These are phyloP conservation scores for Vimba vimba DNA, from an alignment of 2,113 vertebrate species.

Conservation along the genomic window DNA sequence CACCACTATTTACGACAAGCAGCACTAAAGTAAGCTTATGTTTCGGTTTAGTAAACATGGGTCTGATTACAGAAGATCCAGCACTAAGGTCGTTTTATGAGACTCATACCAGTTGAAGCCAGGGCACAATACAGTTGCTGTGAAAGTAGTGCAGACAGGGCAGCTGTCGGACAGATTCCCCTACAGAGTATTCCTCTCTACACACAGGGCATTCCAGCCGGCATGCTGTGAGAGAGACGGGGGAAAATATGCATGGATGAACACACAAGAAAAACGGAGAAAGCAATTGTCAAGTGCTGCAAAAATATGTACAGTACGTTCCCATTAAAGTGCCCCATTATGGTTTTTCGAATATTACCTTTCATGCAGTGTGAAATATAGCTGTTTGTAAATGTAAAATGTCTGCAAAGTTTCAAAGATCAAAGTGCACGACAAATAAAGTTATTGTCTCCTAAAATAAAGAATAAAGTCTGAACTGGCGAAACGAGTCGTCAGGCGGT, in stretches of 20 bases:
- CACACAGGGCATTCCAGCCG: slow-evolving; percentile 91
- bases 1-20: background rate
- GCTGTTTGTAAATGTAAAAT: too few relatives aligned
- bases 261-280: background rate
- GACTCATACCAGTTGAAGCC: slow-evolving; percentile 90
- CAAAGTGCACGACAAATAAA: too few relatives aligned
- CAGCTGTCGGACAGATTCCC: slow-evolving; percentile 86
- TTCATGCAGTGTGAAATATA: too few relatives aligned
- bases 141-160: slow-evolving; percentile 94
- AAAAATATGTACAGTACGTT: background rate
- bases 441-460: too few relatives aligned
- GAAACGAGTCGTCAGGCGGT: too few relatives aligned
- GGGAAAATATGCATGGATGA: background rate
- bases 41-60: background rate
- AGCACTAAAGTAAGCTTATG: background rate
- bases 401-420: too few relatives aligned
- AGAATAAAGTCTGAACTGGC: too few relatives aligned
- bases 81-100: background rate
- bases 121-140: slow-evolving; percentile 91
- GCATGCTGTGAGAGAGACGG: slow-evolving; percentile 71
- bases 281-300: background rate
- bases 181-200: slow-evolving; percentile 85
- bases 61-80: background rate
- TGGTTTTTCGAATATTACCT: too few relatives aligned
- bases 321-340: too few relatives aligned